Conservation (phyloP, 2,113 vertebrate genomes). For the Pseudopodoces humilis region DNA sequence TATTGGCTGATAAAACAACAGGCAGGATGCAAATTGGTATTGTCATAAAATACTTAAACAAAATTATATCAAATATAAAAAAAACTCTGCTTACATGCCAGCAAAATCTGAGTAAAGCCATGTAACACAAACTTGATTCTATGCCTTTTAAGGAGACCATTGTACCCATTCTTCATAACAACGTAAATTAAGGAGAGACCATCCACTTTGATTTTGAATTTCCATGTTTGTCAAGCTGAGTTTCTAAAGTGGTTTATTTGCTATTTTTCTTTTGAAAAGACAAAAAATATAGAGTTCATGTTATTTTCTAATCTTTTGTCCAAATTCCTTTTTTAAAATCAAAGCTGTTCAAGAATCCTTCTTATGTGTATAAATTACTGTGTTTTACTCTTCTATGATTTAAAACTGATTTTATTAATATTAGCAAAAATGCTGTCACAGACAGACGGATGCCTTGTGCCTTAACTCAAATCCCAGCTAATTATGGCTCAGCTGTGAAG, state of each 20-base stretch:
- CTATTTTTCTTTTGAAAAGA: background rate
- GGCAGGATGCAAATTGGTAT: background rate
- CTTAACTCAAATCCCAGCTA: constrained; percentile 42
- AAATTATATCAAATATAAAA: background rate
- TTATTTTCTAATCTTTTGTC: constrained; percentile 26
- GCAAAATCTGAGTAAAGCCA: background rate
- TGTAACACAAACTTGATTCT: background rate
- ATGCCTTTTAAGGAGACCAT: background rate
- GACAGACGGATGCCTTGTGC: constrained; percentile 27
- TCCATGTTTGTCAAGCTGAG: background rate
- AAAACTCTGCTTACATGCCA: background rate
- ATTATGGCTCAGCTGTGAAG: constrained; percentile 56
- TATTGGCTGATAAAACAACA: background rate
- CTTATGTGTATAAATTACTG: background rate
- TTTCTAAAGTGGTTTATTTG: background rate
- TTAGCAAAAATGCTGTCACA: constrained; percentile 21
- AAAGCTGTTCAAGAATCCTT: constrained; percentile 21
- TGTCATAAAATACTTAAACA: background rate
- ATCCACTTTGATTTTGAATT: background rate
- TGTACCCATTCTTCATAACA: background rate
- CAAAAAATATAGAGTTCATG: background rate
- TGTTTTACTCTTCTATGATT: constrained; percentile 3
- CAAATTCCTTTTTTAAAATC: constrained; percentile 18
- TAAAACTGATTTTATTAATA: constrained; percentile 51
- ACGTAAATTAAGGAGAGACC: background rate